Percentiles rank a stretch among this genome's conserved stretches.
Evolutionary conservation across 2,113 vertebrate species (phyloP).

Genomic region (Antigone vipio): DNA sequence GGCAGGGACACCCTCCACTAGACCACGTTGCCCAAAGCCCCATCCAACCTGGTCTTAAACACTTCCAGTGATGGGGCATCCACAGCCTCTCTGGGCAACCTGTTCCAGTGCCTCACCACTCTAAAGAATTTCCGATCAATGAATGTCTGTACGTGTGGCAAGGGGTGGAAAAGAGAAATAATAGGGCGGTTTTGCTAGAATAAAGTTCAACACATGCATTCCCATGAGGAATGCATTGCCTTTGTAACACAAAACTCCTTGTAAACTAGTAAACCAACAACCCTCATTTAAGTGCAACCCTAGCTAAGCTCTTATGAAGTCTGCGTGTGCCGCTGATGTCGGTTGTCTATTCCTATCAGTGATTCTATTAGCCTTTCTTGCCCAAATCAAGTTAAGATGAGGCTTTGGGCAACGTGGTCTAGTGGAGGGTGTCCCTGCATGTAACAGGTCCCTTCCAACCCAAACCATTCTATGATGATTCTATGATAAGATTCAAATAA

Average conservation of each 20-base stretch:
- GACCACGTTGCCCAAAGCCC: no score
- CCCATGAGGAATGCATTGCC: accelerated
- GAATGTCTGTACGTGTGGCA: background rate
- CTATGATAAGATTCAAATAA: background rate
- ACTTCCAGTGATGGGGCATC: no score
- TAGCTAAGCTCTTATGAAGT: background rate
- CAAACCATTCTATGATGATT: no score
- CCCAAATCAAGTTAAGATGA: background rate
- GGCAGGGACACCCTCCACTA: no score
- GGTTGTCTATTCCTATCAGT: background rate
- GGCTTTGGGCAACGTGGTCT: no score
- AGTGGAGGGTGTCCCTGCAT: no score
- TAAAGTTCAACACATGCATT: background rate
- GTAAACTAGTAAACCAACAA: background rate
- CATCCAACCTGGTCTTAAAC: no score
- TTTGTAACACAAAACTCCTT: background rate
- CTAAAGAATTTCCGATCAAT: background rate
- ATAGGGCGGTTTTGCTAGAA: background rate
- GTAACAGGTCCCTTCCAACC: no score
- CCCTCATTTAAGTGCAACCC: background rate
- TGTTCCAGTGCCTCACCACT: no score
- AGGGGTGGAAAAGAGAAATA: background rate
- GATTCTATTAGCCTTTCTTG: background rate
- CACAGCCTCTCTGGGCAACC: no score
- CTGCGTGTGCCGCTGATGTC: background rate